Evolutionary conservation across 30 jellyfish, hydroid and myxozoan species (phyloP).

Genomic region (Hydractinia symbiolongicarpus): DNA sequence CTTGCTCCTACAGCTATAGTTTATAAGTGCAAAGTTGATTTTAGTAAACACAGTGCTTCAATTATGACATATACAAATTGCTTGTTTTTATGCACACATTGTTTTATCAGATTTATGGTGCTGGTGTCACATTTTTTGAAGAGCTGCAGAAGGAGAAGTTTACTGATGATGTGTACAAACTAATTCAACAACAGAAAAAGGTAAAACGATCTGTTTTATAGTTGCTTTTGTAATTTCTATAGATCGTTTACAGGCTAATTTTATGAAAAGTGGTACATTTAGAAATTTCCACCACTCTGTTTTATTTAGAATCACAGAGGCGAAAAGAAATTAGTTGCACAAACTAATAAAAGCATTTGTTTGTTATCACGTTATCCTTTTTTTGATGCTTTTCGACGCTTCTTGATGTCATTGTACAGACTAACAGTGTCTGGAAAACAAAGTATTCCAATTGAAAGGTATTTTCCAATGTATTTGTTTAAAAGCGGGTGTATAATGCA

Average conservation of each 20-base stretch:
- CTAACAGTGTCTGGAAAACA: constrained; percentile 88
- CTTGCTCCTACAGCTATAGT: no score
- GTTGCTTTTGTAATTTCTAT: not conserved
- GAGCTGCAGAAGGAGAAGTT: constrained; percentile 67
- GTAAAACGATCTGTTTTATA: constrained; percentile 8
- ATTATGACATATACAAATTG: no score
- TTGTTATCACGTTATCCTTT: constrained; percentile 90
- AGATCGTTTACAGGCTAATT: not conserved
- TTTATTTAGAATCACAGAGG: constrained; percentile 46
- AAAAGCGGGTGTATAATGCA: not conserved
- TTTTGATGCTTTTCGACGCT: constrained; percentile 92
- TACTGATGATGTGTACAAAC: constrained; percentile 70
- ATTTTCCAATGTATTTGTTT: not conserved
- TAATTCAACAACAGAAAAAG: constrained; percentile 57
- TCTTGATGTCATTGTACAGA: constrained; percentile 77
- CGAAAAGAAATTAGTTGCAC: constrained; percentile 72
- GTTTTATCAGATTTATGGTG: constrained; percentile 71
- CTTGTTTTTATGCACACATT: no score
- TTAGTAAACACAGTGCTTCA: no score
- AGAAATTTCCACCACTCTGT: not conserved
- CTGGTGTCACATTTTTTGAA: constrained; percentile 95
- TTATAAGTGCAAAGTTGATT: no score
- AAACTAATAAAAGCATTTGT: constrained; percentile 92
- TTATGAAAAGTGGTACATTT: not conserved
- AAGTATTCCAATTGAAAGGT: constrained; percentile 94